Evolutionary conservation across 2,888 invertebrate species (phyloP), one percentile per base, ranked within the genome.

Genomic region (Micoletzkya japonica): DNA sequence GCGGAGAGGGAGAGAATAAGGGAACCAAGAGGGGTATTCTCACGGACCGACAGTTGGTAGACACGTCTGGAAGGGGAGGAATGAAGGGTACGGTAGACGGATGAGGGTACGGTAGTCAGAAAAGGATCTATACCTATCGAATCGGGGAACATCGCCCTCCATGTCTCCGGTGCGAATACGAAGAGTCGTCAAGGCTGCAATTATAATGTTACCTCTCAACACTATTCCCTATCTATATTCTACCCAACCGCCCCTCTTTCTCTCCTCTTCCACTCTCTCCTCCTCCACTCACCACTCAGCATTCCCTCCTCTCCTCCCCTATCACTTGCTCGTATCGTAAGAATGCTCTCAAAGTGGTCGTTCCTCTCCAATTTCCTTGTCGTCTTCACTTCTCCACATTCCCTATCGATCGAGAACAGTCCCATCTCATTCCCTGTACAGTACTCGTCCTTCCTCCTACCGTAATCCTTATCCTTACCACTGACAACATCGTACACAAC

Each of bases 401-500:
- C 72, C 24, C 78, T 26, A 71, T 84, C 77, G 34, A 86, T 67
- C 44, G 75, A 61, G 73, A 81, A 85, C 28, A 78, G 52, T 2
- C 74, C 77, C 28, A 92, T 93, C 64, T 94, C 91, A 88, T 95
- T 94, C 0, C 91, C 91, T 89, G 84, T 49, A 86, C 2, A 14
- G 20, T 24, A 44, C 1, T 32, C 20, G 49, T 14, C 20, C 10
- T 14, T 44, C 44, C 10, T n/a, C n/a, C n/a, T n/a, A n/a, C n/a
- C n/a, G n/a, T n/a, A n/a, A 54, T 64, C 44, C n/a, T 52, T 54
- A 52, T 88, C 86, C 96, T 95, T 73, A 96, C 80, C 82, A 70
- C 77, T 76, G 61, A 82, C 72, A 39, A 82, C 75, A 7, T 93
- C 93, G 88, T 95, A 97, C 87, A 95, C 95, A 81, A 97, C 92